Evolutionary conservation across 2,113 vertebrate genomes (phyloP).

Genomic region (Physeter macrocephalus): DNA sequence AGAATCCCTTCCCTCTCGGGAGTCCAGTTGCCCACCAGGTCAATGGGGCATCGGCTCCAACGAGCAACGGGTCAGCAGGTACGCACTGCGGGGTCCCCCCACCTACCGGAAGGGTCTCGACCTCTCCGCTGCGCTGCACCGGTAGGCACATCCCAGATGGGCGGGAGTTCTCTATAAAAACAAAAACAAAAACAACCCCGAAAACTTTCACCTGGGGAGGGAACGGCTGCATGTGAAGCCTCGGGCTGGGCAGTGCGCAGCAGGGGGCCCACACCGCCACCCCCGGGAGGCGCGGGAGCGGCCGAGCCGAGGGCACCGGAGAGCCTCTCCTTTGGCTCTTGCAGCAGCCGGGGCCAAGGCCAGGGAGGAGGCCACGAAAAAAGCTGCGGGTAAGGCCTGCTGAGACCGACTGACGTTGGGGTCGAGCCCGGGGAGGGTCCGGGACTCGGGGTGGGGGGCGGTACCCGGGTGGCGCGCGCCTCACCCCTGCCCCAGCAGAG

Average conservation of each 20-base stretch:
- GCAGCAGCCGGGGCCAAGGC: conserved; percentile 54
- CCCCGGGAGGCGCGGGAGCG: neutral
- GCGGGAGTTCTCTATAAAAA: neutral
- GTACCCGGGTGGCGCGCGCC: neutral
- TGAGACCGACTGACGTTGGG: neutral
- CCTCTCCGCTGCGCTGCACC: neutral
- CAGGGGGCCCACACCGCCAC: neutral
- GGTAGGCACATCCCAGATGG: neutral
- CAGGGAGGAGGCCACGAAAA: conserved; percentile 41
- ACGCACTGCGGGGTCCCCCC: neutral
- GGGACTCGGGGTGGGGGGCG: neutral
- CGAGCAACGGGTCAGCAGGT: conserved; percentile 77
- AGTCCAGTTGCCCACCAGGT: conserved; percentile 27
- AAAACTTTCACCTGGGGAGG: neutral
- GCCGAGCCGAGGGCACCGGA: neutral
- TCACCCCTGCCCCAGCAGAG: conserved; percentile 75
- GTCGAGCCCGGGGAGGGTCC: neutral
- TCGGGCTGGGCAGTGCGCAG: neutral
- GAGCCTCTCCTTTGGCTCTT: conserved; percentile 45
- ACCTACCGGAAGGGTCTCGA: neutral
- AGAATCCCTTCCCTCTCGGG: conserved; percentile 64
- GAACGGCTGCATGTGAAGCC: neutral
- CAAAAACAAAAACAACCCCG: neutral
- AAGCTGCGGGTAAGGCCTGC: conserved; percentile 66
- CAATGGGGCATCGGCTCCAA: conserved; percentile 51